phyloP scores from a whole-genome alignment of 2,113 vertebrate species.

The Mobula hypostoma region DNA sequence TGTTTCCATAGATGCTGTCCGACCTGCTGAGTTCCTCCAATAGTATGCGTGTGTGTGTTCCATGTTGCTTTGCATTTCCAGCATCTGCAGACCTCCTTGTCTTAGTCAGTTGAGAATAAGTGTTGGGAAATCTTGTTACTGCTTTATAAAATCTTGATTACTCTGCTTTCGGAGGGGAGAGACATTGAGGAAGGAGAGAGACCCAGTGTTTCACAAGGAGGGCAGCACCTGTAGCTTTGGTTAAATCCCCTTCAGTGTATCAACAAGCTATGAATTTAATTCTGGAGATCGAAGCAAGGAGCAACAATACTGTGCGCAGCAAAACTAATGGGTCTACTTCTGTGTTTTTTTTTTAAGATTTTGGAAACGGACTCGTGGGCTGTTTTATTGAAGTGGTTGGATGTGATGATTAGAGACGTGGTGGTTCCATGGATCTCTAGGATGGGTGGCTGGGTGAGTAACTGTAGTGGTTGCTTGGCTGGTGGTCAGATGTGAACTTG shows the following conservation, averaged over 20 bases:
- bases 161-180: too few relatives aligned
- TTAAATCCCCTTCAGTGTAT: background rate
- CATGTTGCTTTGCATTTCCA: too few relatives aligned
- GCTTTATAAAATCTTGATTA: too few relatives aligned
- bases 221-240: background rate
- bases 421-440: background rate
- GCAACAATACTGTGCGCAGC: background rate
- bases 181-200: background rate
- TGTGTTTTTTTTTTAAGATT: background rate
- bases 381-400: background rate
- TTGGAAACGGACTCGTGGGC: background rate
- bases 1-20: too few relatives aligned
- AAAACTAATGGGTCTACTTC: background rate
- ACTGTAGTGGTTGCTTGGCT: too few relatives aligned
- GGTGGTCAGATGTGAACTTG: background rate
- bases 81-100: too few relatives aligned
- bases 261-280: background rate
- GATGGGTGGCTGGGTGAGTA: conserved; percentile 27
- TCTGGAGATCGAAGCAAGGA: background rate
- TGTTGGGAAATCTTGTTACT: too few relatives aligned
- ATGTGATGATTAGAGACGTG: background rate
- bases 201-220: background rate
- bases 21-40: too few relatives aligned
- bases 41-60: too few relatives aligned
- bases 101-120: too few relatives aligned